These are phyloP conservation scores for Heptascelio sp. DNA, from an alignment of 2,888 invertebrate genomes.

Conservation along the genomic window DNA sequence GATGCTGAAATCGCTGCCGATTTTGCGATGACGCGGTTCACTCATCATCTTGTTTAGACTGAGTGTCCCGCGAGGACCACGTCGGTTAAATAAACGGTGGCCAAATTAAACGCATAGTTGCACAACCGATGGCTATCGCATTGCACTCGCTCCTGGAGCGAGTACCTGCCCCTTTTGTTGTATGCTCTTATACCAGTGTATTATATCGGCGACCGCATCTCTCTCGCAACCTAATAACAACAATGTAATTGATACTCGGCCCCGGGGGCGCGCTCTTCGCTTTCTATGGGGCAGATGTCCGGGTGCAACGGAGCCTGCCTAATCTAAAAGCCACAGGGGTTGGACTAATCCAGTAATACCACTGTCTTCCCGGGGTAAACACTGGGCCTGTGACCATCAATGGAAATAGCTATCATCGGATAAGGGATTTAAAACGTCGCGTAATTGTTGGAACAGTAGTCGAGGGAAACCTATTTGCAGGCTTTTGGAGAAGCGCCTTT, in stretches of 20 bases:
- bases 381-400: slow-evolving; percentile 50
- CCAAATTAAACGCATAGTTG: slow-evolving; percentile 84
- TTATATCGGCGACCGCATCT: slow-evolving; percentile 80
- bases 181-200: slow-evolving; percentile 83
- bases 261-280: slow-evolving; percentile 63
- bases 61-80: slow-evolving; percentile 64
- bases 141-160: slow-evolving; percentile 72
- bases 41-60: slow-evolving; percentile 79
- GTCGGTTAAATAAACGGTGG: slow-evolving; percentile 75
- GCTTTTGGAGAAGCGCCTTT: background rate
- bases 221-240: slow-evolving; percentile 81
- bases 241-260: slow-evolving; percentile 84
- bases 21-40: slow-evolving; percentile 68
- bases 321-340: slow-evolving; percentile 83
- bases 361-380: slow-evolving; percentile 74
- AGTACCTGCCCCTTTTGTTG: slow-evolving; percentile 76
- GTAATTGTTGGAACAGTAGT: slow-evolving; percentile 33
- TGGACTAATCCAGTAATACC: slow-evolving; percentile 82
- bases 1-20: slow-evolving; percentile 80
- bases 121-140: slow-evolving; percentile 82
- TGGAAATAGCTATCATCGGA: slow-evolving; percentile 52
- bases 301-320: slow-evolving; percentile 77
- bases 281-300: slow-evolving; percentile 73
- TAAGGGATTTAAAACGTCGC: slow-evolving; percentile 65
- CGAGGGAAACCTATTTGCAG: background rate